Evolutionary conservation across 2,888 invertebrate genomes (phyloP).

Genomic region (Drosophila merina): DNA sequence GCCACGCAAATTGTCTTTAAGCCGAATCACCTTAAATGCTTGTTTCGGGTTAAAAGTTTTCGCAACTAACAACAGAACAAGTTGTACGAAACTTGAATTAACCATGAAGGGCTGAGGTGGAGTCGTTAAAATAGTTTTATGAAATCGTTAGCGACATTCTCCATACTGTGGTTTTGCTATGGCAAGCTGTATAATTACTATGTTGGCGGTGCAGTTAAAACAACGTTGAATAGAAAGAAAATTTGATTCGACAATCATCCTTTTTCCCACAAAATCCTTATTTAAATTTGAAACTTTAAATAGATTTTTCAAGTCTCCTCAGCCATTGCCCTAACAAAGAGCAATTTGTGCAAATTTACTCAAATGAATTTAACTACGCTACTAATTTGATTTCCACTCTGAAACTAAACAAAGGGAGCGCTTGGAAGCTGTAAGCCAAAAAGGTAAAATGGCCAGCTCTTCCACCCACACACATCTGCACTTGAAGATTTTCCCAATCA

Average conservation of each 20-base stretch:
- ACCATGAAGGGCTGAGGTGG: slow-evolving; percentile 1
- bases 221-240: neutral
- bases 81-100: slow-evolving; percentile 8
- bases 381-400: slow-evolving; percentile 69
- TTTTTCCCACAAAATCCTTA: neutral
- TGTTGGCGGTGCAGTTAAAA: slow-evolving; percentile 1
- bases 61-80: slow-evolving; percentile 4
- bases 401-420: slow-evolving; percentile 38
- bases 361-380: slow-evolving; percentile 60
- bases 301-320: slow-evolving; percentile 29
- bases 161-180: neutral
- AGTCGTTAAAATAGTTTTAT: slow-evolving; percentile 1
- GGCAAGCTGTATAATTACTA: neutral
- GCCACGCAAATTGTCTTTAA: slow-evolving; percentile 26
- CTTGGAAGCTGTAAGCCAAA: slow-evolving; percentile 24
- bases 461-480: slow-evolving; percentile 11
- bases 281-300: slow-evolving; percentile 6
- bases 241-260: neutral
- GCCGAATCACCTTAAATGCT: neutral
- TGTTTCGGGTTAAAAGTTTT: slow-evolving; percentile 5
- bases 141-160: slow-evolving; percentile 5
- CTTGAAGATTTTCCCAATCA: slow-evolving; percentile 63
- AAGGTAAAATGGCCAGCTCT: slow-evolving; percentile 32
- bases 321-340: slow-evolving; percentile 40
- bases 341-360: slow-evolving; percentile 55